Evolutionary conservation across 2,797 vertebrate genomes (phyloP).

Genomic region (Neosilurus hyrtlii): DNA sequence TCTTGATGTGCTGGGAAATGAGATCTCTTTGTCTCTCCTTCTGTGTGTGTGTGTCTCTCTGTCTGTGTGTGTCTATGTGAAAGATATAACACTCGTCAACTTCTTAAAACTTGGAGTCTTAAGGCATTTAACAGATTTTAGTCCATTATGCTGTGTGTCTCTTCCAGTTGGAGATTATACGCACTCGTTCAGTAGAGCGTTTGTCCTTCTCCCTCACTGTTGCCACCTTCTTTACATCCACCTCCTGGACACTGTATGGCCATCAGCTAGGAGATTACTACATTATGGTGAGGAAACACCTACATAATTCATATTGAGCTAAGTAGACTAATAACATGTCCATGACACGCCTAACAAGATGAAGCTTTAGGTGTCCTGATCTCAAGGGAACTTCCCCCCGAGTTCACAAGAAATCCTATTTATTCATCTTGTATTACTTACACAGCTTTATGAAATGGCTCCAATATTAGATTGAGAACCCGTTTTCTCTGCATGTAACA

Average conservation of each 20-base stretch:
- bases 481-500: not conserved
- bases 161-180: conserved; percentile 78
- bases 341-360: not conserved
- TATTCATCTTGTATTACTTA: not conserved
- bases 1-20: conserved; percentile 19
- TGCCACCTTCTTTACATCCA: conserved; percentile 85
- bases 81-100: not conserved
- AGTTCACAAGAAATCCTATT: not conserved
- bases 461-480: not conserved
- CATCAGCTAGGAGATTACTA: conserved; percentile 79
- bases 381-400: not conserved
- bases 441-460: not conserved
- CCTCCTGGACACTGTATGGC: conserved; percentile 89
- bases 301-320: not conserved
- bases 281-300: conserved; percentile 75
- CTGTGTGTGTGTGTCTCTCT: not conserved
- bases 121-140: not conserved
- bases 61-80: not conserved
- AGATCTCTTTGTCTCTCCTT: not conserved
- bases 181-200: conserved; percentile 77
- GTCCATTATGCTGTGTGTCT: conserved; percentile 51
- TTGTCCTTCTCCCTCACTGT: conserved; percentile 88
- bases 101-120: not conserved
- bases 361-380: not conserved
- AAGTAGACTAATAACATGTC: not conserved